Conservation (phyloP, 2,888 invertebrate genomes). For the Drosophila affinis region DNA sequence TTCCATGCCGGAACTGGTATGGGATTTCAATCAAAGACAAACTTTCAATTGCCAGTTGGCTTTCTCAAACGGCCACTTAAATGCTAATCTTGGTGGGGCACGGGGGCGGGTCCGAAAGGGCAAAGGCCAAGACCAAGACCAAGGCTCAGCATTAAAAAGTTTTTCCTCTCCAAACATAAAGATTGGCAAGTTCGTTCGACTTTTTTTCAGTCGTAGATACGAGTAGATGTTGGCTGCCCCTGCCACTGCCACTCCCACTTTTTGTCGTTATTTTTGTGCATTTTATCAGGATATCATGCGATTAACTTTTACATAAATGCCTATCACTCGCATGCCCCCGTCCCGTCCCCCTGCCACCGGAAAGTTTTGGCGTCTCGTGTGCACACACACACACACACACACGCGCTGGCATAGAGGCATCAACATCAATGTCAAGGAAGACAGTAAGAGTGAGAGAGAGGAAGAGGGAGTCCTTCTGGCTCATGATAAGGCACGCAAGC, state of each 20-base stretch:
- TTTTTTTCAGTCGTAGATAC: neutral
- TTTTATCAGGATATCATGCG: constrained; percentile 52
- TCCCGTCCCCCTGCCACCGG: neutral
- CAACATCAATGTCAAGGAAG: neutral
- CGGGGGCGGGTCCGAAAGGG: neutral
- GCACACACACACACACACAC: constrained; percentile 6
- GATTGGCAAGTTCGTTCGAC: constrained; percentile 4
- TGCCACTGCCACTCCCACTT: too few relatives aligned
- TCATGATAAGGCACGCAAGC: neutral
- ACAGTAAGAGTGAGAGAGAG: neutral
- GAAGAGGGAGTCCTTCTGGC: neutral
- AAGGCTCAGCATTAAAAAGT: constrained; percentile 25
- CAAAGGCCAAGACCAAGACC: neutral
- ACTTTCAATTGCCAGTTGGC: constrained; percentile 29
- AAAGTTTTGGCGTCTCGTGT: constrained; percentile 15
- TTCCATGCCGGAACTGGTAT: neutral
- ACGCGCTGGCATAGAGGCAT: neutral
- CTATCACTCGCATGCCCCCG: constrained; percentile 34
- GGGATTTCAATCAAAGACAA: constrained; percentile 23
- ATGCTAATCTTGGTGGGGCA: constrained; percentile 20
- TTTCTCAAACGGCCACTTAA: constrained; percentile 10
- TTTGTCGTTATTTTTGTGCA: constrained; percentile 26
- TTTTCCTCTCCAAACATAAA: constrained; percentile 3
- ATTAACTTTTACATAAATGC: constrained; percentile 55
- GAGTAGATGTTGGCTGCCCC: too few relatives aligned